Base-by-base conservation (phyloP, 2,888 invertebrate genomes). In the Apamea sordens region DNA sequence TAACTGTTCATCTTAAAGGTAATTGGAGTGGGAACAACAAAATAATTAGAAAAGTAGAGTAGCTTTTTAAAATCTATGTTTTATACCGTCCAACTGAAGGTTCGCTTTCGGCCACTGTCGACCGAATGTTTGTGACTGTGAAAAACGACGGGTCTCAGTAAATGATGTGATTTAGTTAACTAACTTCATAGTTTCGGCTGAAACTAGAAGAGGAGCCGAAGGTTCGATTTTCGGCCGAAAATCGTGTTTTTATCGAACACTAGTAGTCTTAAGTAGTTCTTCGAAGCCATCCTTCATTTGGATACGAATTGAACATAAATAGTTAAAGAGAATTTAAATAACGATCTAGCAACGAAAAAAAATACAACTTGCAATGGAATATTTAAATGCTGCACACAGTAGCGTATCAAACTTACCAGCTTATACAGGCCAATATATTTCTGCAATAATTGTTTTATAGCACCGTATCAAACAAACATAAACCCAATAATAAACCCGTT, bases 251-350 rank as follows among this genome's bases (percentile, higher is more conserved):
- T 0, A 36, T 36, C 5, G 36, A 6, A 36, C 36, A 41, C 41
- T 7, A 13, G n/a, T n/a, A n/a, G 67, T 67, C 18, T 50, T 36
- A 15, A 36, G 18, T 21, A 32, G n/a, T 67, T 79, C 67, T n/a
- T 32, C 79, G 50, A 50, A 67, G 44, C 44, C 11, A 36, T 68
- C 1, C 4, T 47, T 69, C 18, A 69, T 69, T 73, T 69, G 36
- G 80, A 56, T 80, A 56, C 18, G 63, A 80, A 68, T 73, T 63
- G 28, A 73, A 80, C 69, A 69, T 69, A 64, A 80, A 73, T 59
- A 80, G 18, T 50, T 59, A 56, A 0, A 21, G 11, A 24, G 24
- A 21, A 28, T 47, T 80, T 50, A 47, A 78, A n/a, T 50, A n/a
- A 21, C 28, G 10, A 72, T 67, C 21, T 24, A 47, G 5, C 1